Evolutionary conservation across 2,797 vertebrate genomes (phyloP), one percentile per base, ranked within the genome.

Genomic region (Tenualosa ilisha): DNA sequence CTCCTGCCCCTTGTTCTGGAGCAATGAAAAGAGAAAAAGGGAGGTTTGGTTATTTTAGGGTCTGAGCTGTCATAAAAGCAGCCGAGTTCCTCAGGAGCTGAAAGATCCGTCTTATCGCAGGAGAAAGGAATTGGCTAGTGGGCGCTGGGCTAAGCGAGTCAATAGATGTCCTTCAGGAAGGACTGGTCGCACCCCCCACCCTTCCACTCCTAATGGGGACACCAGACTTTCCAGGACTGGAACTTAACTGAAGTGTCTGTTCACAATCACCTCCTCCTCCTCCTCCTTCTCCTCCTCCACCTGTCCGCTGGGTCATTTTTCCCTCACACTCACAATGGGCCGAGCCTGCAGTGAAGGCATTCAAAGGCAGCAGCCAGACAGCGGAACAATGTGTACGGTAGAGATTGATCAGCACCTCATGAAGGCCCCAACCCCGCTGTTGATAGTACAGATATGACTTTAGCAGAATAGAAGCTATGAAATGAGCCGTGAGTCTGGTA

Each of bases 391-490:
- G 89, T 88, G 90, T 90, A 82, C 84, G 87, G 89, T 91, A 93
- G 90, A 87, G 91, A 94, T 93, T 94, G 93, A 95, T 95, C 93
- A 94, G 93, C 92, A 92, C 84, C 63, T 22, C 46, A 91, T 90
- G 89, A 89, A 92, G 50, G 56, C 87, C 83, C 68, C 93, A 93
- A 93, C 94, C 89, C 92, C 94, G 94, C 93, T 90, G 92, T 90
- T 92, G 92, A 92, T 95, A 94, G 93, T 89, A 92, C 91, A 93
- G 92, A 92, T 92, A 92, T 89, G 40, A 88, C 92, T 91, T 90
- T 86, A 88, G 91, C 89, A 90, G 89, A 92, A 93, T 92, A 93
- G 93, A 93, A 90, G 88, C 88, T 88, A 91, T 89, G 89, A 94
- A 94, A 95, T 94, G 91, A 94, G 92, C 84, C 91, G 84, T 94